These are phyloP conservation scores for Trialeurodes vaporariorum DNA, from an alignment of 1,140 invertebrate genomes.

Conservation along the genomic window DNA sequence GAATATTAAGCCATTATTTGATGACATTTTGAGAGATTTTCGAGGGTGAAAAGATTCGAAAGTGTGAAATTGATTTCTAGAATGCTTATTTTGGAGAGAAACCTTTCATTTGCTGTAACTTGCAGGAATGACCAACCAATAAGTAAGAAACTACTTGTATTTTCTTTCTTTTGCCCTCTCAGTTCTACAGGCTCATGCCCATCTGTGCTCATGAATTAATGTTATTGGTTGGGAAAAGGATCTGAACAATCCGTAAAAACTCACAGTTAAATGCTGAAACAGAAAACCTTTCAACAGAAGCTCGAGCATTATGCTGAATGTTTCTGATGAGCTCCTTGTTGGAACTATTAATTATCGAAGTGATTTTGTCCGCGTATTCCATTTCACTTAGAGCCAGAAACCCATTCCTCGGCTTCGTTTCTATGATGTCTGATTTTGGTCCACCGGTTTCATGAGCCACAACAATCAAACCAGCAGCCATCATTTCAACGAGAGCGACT, in stretches of 20 bases:
- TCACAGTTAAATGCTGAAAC: slow-evolving; percentile 56
- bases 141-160: too few relatives aligned
- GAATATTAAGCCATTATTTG: too few relatives aligned
- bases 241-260: slow-evolving; percentile 54
- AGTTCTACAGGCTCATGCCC: too few relatives aligned
- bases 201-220: too few relatives aligned
- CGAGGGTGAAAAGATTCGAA: too few relatives aligned
- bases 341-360: slow-evolving; percentile 17
- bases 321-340: slow-evolving; percentile 14
- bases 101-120: too few relatives aligned
- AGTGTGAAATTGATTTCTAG: too few relatives aligned
- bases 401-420: slow-evolving; percentile 59
- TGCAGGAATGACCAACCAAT: too few relatives aligned
- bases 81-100: too few relatives aligned
- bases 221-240: too few relatives aligned
- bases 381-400: slow-evolving; percentile 69
- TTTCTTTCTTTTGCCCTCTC: too few relatives aligned
- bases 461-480: slow-evolving; percentile 94
- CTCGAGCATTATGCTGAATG: slow-evolving; percentile 36
- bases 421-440: slow-evolving; percentile 82
- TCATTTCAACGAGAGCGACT: slow-evolving; percentile 91
- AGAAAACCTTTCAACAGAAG: slow-evolving; percentile 69
- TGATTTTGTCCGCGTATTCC: slow-evolving; percentile 69
- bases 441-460: slow-evolving; percentile 92
- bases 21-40: too few relatives aligned